Conservation (phyloP, 2,888 invertebrate species). For the Agrotis segetum region DNA sequence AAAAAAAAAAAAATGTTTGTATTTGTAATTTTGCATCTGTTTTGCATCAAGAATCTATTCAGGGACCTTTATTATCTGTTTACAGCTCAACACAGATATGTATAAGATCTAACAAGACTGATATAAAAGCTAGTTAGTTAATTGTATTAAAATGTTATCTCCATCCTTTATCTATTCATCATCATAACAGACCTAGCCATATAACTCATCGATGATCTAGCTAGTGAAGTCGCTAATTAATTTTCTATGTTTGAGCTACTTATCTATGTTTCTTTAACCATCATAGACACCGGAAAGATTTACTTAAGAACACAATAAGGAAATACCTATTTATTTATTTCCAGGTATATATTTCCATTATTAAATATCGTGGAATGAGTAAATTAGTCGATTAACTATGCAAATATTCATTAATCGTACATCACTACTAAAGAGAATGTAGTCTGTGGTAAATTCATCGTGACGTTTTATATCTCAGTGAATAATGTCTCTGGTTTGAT, state of each 20-base stretch:
- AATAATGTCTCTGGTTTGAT: slow-evolving; percentile 55
- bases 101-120: background rate
- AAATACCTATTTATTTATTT: too few relatives aligned
- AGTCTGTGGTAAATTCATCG: slow-evolving; percentile 44
- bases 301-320: background rate
- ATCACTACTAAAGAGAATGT: slow-evolving; percentile 31
- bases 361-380: slow-evolving; percentile 19
- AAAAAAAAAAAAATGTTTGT: slow-evolving; percentile 25
- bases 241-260: background rate
- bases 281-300: background rate
- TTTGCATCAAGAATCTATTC: slow-evolving; percentile 13
- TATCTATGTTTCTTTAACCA: background rate
- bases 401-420: slow-evolving; percentile 14
- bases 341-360: background rate
- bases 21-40: slow-evolving; percentile 8
- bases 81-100: background rate
- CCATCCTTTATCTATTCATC: background rate
- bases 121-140: background rate
- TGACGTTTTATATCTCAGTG: slow-evolving; percentile 49
- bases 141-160: background rate
- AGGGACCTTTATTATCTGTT: background rate
- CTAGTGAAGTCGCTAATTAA: background rate
- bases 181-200: too few relatives aligned
- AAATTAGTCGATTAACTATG: slow-evolving; percentile 9
- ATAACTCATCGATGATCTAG: too few relatives aligned